These are phyloP conservation scores for Alauda arvensis DNA, from an alignment of 2,797 vertebrate species.

Conservation along the genomic window DNA sequence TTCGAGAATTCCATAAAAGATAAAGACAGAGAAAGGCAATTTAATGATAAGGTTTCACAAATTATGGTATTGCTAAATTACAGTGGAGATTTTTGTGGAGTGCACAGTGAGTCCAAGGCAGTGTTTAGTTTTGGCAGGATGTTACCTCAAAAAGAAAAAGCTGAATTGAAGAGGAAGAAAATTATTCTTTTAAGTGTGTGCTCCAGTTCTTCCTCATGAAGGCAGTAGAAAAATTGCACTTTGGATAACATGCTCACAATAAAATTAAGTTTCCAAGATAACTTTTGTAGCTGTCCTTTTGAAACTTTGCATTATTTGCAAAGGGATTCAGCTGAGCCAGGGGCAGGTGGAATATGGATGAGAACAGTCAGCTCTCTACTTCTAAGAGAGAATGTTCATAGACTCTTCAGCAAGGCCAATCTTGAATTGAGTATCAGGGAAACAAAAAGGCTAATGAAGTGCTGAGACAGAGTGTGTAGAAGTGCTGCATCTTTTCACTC, in stretches of 20 bases:
- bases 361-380: background rate
- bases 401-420: background rate
- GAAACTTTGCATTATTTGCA: background rate
- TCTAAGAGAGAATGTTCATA: background rate
- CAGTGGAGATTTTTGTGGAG: background rate
- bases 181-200: background rate
- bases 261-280: background rate
- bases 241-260: background rate
- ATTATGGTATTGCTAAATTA: background rate
- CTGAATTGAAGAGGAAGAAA: background rate
- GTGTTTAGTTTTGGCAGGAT: background rate
- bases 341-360: background rate
- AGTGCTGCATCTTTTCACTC: background rate
- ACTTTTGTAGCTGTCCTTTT: background rate
- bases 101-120: background rate
- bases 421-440: background rate
- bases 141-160: background rate
- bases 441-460: background rate
- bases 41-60: conserved; percentile 12
- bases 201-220: background rate
- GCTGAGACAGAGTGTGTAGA: background rate
- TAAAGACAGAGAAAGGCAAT: background rate
- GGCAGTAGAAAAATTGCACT: background rate
- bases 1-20: background rate
- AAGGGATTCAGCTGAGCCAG: background rate